Base-by-base conservation (phyloP, 1,140 invertebrate species). In the Heliconius himera region DNA sequence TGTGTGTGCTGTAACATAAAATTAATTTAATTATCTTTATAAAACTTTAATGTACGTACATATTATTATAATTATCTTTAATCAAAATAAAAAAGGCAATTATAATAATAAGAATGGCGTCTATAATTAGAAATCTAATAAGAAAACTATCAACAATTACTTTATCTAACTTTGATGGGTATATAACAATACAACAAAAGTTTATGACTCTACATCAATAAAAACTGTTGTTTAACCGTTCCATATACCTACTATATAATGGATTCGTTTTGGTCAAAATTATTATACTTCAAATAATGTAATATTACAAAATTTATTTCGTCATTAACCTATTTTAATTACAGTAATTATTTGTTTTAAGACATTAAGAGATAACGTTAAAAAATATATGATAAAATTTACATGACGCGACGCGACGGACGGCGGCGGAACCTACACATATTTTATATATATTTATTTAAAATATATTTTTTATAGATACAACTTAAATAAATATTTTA, bases 311-410 rank as follows among this genome's bases (percentile, higher is more conserved):
- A 66, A 66, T 66, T 26, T 5, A 66, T 16, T 29, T 66, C 22
- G 0, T 29, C 13, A 66, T 66, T 29, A 29, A 18, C 9, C 70
- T 72, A 72, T 38, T 72, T 72, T 8, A 72, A n/a, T 72, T 72
- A 22, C 70, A 26, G 41, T 38, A 72, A 72, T 36, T 11, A 38
- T 36, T 72, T 72, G 33, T 72, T 38, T 72, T 72, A 72, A 29
- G n/a, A 29, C 54, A 60, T 60, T 60, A 22, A 60, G 54, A 60
- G 54, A 60, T 60, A 60, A 60, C 54, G n/a, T 26, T 66, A 66
- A 29, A 16, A 66, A 26, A 26, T 38, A 36, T 4, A 60, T 36
- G 36, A 56, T 56, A 60, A 70, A 70, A 29, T 60, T 46, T 26
- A 46, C 16, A 70, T 38, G 26, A 3, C 1, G 56, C 38, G 60